phyloP scores from a whole-genome alignment of 2,888 invertebrate genomes.

The Drosophila ezoana region DNA sequence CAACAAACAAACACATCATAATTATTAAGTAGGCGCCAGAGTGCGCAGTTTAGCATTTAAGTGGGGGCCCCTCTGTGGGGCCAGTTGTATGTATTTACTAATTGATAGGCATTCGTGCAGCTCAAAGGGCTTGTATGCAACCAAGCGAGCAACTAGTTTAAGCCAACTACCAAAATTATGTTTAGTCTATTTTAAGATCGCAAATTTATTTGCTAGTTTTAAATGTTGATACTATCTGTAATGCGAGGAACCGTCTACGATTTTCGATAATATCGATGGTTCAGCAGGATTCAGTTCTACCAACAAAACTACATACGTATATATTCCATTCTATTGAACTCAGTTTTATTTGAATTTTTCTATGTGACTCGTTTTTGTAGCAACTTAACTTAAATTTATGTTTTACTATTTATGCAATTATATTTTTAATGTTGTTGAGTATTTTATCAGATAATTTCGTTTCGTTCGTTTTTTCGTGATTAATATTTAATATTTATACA shows the following conservation, averaged over 20 bases:
- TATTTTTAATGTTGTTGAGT: slow-evolving; percentile 39
- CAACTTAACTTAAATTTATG: slow-evolving; percentile 37
- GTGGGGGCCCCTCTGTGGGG: slow-evolving; percentile 13
- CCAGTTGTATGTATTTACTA: slow-evolving; percentile 61
- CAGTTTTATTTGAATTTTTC: slow-evolving; percentile 4
- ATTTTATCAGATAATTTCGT: slow-evolving; percentile 23
- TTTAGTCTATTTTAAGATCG: slow-evolving; percentile 64
- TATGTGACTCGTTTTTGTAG: slow-evolving; percentile 22
- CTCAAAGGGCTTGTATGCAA: slow-evolving; percentile 30
- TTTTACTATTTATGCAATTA: slow-evolving; percentile 28
- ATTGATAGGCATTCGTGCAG: slow-evolving; percentile 60
- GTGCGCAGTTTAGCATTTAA: slow-evolving; percentile 50
- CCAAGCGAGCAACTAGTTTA: slow-evolving; percentile 64
- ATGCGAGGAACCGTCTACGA: background rate
- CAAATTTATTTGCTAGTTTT: slow-evolving; percentile 60
- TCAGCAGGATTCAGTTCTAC: slow-evolving; percentile 14
- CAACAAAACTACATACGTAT: background rate
- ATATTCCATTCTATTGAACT: slow-evolving; percentile 1
- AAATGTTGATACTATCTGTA: slow-evolving; percentile 38
- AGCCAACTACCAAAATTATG: slow-evolving; percentile 74
- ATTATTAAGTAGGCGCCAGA: slow-evolving; percentile 45
- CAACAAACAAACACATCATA: slow-evolving; percentile 47
- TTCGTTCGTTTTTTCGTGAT: slow-evolving; percentile 21
- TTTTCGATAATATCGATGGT: slow-evolving; percentile 12
- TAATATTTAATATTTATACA: slow-evolving; percentile 56